Conservation (phyloP, 2,888 invertebrate genomes). For the Andricus curvator region DNA sequence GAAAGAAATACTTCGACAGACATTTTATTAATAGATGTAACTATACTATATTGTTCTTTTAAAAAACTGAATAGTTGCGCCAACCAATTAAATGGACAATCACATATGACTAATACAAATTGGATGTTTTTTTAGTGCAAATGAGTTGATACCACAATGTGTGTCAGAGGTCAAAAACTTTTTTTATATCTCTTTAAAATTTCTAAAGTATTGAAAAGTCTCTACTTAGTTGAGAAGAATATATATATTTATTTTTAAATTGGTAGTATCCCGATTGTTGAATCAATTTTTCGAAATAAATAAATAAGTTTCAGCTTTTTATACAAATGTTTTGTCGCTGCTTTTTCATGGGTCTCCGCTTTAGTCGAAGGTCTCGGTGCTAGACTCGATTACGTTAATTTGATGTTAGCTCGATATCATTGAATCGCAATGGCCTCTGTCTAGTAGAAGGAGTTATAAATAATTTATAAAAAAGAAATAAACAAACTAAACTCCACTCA, state of each 20-base stretch:
- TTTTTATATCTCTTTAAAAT: neutral
- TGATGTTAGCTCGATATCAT: conserved; percentile 67
- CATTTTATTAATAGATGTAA: no score
- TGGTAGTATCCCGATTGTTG: neutral
- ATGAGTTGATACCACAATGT: neutral
- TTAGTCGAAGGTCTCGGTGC: conserved; percentile 58
- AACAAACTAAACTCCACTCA: neutral
- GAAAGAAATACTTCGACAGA: neutral
- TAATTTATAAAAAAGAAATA: neutral
- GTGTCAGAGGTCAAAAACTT: neutral
- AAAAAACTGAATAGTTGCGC: no score
- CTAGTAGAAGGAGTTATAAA: neutral
- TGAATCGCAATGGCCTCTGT: conserved; percentile 59
- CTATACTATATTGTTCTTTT: no score
- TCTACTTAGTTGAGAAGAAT: neutral
- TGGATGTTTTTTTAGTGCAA: neutral
- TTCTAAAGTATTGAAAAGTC: neutral
- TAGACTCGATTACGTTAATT: conserved; percentile 59
- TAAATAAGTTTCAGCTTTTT: neutral
- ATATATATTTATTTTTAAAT: neutral
- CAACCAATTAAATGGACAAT: no score
- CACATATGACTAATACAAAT: no score
- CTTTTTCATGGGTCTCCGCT: conserved; percentile 23
- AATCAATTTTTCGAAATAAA: neutral
- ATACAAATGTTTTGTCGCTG: neutral